Evolutionary conservation across 2,888 invertebrate species (phyloP).

Genomic region (Abrostola triplasia): DNA sequence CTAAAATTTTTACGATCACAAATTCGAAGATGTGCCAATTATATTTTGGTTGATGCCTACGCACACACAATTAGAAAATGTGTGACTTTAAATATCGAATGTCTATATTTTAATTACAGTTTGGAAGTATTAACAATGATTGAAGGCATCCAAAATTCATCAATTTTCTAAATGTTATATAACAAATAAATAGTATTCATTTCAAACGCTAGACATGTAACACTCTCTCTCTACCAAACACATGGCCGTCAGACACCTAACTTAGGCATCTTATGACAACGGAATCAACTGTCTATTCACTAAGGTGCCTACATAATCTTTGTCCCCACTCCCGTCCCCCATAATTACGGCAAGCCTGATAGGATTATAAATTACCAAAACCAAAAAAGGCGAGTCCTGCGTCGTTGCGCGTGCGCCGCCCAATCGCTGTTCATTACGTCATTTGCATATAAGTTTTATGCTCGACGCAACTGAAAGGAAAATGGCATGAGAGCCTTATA

Average conservation of each 20-base stretch:
- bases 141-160: too few species aligned
- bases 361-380: constrained; percentile 67
- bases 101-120: not conserved
- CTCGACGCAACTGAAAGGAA: constrained; percentile 56
- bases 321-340: constrained; percentile 20
- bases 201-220: too few species aligned
- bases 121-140: too few species aligned
- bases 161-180: too few species aligned
- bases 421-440: constrained; percentile 68
- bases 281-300: constrained; percentile 8
- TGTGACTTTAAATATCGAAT: not conserved
- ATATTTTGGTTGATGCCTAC: constrained; percentile 29
- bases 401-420: constrained; percentile 60
- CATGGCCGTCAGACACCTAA: not conserved
- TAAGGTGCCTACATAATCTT: constrained; percentile 12
- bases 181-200: too few species aligned
- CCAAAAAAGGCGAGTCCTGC: constrained; percentile 63
- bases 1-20: constrained; percentile 3
- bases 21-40: constrained; percentile 11
- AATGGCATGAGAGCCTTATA: constrained; percentile 58
- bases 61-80: not conserved
- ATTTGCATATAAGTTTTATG: constrained; percentile 72
- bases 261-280: constrained; percentile 9
- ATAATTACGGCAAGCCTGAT: constrained; percentile 45
- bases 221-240: not conserved